Base-by-base conservation (phyloP, 2,797 vertebrate genomes). In the Labroides dimidiatus region DNA sequence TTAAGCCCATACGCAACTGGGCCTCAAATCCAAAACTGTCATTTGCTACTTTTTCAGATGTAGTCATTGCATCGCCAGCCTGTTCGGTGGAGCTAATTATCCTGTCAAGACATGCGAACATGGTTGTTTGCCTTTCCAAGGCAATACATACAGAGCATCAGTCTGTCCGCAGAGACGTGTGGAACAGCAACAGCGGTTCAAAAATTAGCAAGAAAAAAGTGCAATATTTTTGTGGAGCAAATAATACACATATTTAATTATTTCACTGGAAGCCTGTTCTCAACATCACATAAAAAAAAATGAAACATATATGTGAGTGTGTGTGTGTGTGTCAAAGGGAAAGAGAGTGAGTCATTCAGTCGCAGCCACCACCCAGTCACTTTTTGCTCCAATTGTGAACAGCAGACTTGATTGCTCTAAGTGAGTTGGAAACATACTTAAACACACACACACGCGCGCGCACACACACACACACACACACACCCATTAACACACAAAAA, bases 331-430 rank as follows among this genome's bases (percentile, higher is more conserved):
- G 63, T 60, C n/a, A 23, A 15, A 30, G n/a, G 15, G 20, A 61
- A 20, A 36, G 17, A 49, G 44, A 60, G 50, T 79, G 79, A 86
- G 85, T 84, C 85, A 75, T 72, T 88, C 77, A 82, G 69, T 81
- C 61, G 59, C 71, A 84, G 75, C 74, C 74, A 64, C 72, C 84
- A 84, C 79, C 77, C 85, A 78, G 37, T 52, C 64, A 57, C 72
- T 84, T 77, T 68, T 58, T 69, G 75, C 72, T 64, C 37, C 30
- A 42, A 66, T 74, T 71, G 53, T 63, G 64, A 56, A 39, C 70
- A 61, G 67, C 81, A 61, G 68, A 64, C 61, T 41, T 76, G 77
- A 83, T 88, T 82, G 62, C 72, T 83, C 78, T 73, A 85, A 79
- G 80, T 64, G 54, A 64, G 58, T 33, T 60, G 23, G 52, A 52